A percentile compares a stretch with the other conserved stretches of the same genome.
These are phyloP conservation scores for Chionomys nivalis DNA, from an alignment of 2,113 vertebrate species.

Conservation along the genomic window DNA sequence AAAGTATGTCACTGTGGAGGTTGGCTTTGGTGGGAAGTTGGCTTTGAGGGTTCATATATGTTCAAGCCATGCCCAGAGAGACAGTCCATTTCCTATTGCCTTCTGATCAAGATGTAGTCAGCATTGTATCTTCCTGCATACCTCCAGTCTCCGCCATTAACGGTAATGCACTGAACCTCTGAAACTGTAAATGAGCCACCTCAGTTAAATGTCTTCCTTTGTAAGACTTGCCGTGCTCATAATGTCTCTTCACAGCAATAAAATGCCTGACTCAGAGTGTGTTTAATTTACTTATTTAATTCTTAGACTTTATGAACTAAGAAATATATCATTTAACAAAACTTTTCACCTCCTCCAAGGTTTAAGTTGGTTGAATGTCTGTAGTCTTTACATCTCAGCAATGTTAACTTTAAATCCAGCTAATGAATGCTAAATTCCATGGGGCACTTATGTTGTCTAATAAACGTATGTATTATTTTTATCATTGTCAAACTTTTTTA, in stretches of 20 bases:
- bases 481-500: not conserved
- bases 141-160: not conserved
- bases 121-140: not conserved
- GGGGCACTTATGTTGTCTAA: not conserved
- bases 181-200: not conserved
- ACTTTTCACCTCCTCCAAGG: not conserved
- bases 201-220: not conserved
- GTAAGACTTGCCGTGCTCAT: not conserved
- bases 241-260: not conserved
- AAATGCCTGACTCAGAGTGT: not conserved
- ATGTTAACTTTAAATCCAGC: not conserved
- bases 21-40: not conserved
- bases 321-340: not conserved
- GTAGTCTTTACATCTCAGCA: not conserved
- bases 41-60: not conserved
- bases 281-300: conserved; percentile 4
- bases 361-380: not conserved
- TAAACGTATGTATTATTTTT: not conserved
- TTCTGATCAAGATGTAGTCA: not conserved
- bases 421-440: not conserved
- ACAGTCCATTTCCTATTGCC: not conserved
- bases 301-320: conserved; percentile 23
- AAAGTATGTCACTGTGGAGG: not conserved
- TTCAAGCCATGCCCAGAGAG: not conserved
- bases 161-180: not conserved